A percentile compares a stretch with the other conserved stretches of the same genome.
Conservation (phyloP, 2,888 invertebrate species). For the Malthinus flaveolus region DNA sequence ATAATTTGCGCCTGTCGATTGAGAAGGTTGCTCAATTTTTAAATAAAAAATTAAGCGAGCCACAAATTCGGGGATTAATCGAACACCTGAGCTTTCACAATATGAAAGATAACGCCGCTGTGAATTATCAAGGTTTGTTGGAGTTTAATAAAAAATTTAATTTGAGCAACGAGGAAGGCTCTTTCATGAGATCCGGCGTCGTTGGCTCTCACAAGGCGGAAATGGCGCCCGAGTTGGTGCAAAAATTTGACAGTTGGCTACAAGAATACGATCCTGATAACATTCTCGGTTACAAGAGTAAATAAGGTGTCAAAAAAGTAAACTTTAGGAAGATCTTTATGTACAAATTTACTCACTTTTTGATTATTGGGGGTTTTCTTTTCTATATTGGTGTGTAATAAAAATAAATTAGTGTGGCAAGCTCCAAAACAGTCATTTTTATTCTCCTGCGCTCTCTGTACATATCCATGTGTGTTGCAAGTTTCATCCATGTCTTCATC, state of each 20-base stretch:
- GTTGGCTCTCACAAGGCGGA: slow-evolving; percentile 54
- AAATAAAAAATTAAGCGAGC: slow-evolving; percentile 44
- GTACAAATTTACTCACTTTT: too few species aligned
- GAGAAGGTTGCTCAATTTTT: slow-evolving; percentile 52
- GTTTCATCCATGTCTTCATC: too few species aligned
- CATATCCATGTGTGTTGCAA: too few species aligned
- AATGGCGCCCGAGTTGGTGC: slow-evolving; percentile 72
- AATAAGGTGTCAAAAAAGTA: not conserved
- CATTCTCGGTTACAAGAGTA: slow-evolving; percentile 44
- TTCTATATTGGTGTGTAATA: too few species aligned
- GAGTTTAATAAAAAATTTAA: slow-evolving; percentile 47
- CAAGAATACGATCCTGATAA: slow-evolving; percentile 63
- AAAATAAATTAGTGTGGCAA: too few species aligned
- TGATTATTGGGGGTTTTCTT: too few species aligned
- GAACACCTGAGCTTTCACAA: slow-evolving; percentile 57
- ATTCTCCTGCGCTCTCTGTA: too few species aligned
- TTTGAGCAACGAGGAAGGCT: slow-evolving; percentile 46
- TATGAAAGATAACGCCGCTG: slow-evolving; percentile 55
- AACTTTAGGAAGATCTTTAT: too few species aligned
- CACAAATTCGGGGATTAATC: slow-evolving; percentile 49
- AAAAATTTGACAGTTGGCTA: slow-evolving; percentile 74
- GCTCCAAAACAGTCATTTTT: too few species aligned
- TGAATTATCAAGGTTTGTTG: slow-evolving; percentile 36
- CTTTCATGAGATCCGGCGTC: slow-evolving; percentile 58
- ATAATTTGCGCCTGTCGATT: slow-evolving; percentile 58